Base-by-base conservation (phyloP, 2,113 vertebrate genomes). In the Mastomys natalensis region DNA sequence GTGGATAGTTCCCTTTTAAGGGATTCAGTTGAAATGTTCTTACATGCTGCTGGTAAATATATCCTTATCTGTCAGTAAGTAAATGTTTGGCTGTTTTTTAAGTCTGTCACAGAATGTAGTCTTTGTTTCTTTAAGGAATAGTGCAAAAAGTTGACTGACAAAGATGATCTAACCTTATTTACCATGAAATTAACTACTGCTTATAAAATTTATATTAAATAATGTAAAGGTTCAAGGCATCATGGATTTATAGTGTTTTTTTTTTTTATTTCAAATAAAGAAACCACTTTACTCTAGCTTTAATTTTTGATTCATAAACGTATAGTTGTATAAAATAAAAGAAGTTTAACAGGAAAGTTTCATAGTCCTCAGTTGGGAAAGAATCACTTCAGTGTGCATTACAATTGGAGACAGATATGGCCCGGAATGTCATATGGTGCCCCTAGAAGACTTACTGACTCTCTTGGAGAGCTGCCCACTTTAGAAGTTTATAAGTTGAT, bases 401-500 rank as follows among this genome's bases (percentile, higher is more conserved):
- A 97, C 74, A 96, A 85, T 84, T 96, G 93, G 88, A 76, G 98
- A 97, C 97, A 98, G 95, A 97, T 97, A 93, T 89, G 95, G 97
- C 85, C 96, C 80, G 93, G 94, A 77, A 64, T 97, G 94, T 97
- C 96, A 82, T 97, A 89, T 97, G 82, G 97, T 97, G 94, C 92
- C 81, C 98, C 87, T 76, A 97, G 93, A 96, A 96, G 95, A 96
- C 94, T 53, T 95, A 96, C 55, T 81, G 86, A 95, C 96, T 84
- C 87, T 98, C 89, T 97, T 98, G 94, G 58, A 82, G 53, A 97
- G 82, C 95, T 98, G 86, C 94, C 96, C 98, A 76, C 48, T 70
- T 84, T 86, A 86, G 55, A 87, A 97, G 94, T 98, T 97, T 98
- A 97, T 98, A 97, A 97, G 87, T 92, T 97, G 93, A 86, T 92